phyloP scores from a whole-genome alignment of 2,888 invertebrate species.

The Leptopterna dolabrata region DNA sequence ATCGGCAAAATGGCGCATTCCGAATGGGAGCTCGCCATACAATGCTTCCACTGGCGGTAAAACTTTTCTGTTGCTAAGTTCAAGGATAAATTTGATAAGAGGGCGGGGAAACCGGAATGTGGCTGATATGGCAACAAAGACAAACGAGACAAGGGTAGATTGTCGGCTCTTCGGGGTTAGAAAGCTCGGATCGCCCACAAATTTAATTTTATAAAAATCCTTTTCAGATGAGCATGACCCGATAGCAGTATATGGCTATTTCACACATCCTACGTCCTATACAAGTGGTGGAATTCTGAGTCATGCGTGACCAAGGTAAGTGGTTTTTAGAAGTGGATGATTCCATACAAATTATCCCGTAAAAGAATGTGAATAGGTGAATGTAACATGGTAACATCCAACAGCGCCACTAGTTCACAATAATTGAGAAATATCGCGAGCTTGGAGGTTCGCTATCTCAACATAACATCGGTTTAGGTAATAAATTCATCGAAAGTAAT shows the following conservation, averaged over 20 bases:
- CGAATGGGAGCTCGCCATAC: not conserved
- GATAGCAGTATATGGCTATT: not conserved
- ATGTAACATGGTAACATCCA: too few relatives aligned
- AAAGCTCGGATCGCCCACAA: not conserved
- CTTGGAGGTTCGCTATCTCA: too few relatives aligned
- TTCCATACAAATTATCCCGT: too few relatives aligned
- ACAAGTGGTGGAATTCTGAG: too few relatives aligned
- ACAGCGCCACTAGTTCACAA: too few relatives aligned
- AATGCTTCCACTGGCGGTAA: not conserved
- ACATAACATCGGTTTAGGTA: too few relatives aligned
- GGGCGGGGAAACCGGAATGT: not conserved
- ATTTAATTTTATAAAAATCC: not conserved
- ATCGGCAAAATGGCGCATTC: not conserved
- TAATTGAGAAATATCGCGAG: too few relatives aligned
- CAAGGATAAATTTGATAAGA: not conserved
- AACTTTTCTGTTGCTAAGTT: not conserved
- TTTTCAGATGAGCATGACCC: not conserved
- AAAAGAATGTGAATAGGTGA: too few relatives aligned
- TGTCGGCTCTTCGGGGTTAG: not conserved
- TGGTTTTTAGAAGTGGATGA: too few relatives aligned
- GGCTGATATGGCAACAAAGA: slow-evolving; percentile 11
- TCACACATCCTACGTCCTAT: too few relatives aligned
- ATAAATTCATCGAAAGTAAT: too few relatives aligned
- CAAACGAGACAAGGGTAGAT: not conserved
- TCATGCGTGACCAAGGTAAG: too few relatives aligned